A percentile compares a stretch with the other conserved stretches of the same genome.
Evolutionary conservation across 2,888 invertebrate genomes (phyloP).

Genomic region (Brachycybe producta): DNA sequence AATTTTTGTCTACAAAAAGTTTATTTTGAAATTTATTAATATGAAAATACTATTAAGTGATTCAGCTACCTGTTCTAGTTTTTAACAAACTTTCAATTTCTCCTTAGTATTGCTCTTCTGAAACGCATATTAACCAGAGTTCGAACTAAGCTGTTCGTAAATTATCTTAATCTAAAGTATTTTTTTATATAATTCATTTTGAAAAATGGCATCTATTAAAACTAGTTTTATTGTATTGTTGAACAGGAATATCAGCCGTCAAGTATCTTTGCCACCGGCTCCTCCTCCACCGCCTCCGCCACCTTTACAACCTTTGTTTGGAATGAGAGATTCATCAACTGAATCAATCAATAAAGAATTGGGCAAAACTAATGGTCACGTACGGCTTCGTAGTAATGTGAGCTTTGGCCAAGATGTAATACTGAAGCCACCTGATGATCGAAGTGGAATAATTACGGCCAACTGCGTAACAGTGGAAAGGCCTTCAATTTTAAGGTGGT

Average conservation of each 20-base stretch:
- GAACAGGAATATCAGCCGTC: slow-evolving; percentile 16
- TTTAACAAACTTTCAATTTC: no score
- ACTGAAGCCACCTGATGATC: not conserved
- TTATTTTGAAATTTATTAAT: no score
- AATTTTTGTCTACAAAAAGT: no score
- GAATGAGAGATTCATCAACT: no score
- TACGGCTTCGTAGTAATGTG: not conserved
- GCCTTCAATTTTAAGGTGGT: no score
- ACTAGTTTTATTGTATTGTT: slow-evolving; percentile 1
- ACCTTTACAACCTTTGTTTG: slow-evolving; percentile 19
- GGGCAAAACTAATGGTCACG: not conserved
- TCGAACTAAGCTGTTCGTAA: not conserved
- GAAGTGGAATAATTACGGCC: no score
- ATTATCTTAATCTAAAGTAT: not conserved
- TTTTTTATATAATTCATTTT: not conserved
- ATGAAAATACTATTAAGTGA: no score
- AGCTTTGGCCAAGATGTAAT: not conserved
- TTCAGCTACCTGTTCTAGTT: no score
- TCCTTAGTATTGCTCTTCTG: no score
- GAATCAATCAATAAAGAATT: slow-evolving; percentile 7
- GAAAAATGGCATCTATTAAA: not conserved
- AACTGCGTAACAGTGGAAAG: no score
- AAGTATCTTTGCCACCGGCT: slow-evolving; percentile 22
- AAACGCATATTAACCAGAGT: no score
- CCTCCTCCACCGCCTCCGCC: slow-evolving; percentile 26